phyloP scores from a whole-genome alignment of 2,888 invertebrate genomes.

The Volucella bombylans region DNA sequence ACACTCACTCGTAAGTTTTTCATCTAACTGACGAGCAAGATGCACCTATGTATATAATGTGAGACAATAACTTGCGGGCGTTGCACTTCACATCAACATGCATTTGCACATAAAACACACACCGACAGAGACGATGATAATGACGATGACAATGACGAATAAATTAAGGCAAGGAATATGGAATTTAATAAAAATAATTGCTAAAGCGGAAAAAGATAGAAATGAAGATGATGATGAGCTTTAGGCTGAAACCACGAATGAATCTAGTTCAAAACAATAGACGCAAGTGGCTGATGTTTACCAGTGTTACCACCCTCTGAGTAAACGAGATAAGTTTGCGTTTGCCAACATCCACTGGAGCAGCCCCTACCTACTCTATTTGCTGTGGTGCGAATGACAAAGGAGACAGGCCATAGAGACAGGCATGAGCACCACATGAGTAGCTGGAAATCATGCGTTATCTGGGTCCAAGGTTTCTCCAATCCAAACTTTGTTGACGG shows the following conservation, averaged over 20 bases:
- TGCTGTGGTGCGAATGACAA: constrained; percentile 18
- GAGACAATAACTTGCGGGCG: constrained; percentile 39
- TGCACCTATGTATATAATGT: neutral
- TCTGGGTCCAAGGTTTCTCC: constrained; percentile 25
- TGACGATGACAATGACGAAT: constrained; percentile 19
- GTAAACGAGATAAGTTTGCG: constrained; percentile 42
- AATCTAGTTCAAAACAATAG: constrained; percentile 61
- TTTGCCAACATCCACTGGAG: neutral
- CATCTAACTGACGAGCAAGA: too few species aligned
- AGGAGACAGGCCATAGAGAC: constrained; percentile 14
- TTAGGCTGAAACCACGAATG: constrained; percentile 9
- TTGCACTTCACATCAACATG: constrained; percentile 40
- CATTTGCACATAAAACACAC: too few species aligned
- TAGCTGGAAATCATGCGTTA: neutral
- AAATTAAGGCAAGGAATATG: constrained; percentile 39
- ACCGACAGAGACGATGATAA: too few species aligned
- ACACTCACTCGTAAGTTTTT: constrained; percentile 19
- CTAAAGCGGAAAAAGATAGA: constrained; percentile 39
- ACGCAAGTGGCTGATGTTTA: neutral
- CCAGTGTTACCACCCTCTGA: neutral
- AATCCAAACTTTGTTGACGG: too few species aligned
- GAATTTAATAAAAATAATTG: constrained; percentile 57
- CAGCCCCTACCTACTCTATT: neutral
- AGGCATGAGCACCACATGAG: neutral
- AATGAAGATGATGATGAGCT: constrained; percentile 54